These are phyloP conservation scores for Meriones psammophilus DNA, from an alignment of 2,797 vertebrate species.

Conservation along the genomic window DNA sequence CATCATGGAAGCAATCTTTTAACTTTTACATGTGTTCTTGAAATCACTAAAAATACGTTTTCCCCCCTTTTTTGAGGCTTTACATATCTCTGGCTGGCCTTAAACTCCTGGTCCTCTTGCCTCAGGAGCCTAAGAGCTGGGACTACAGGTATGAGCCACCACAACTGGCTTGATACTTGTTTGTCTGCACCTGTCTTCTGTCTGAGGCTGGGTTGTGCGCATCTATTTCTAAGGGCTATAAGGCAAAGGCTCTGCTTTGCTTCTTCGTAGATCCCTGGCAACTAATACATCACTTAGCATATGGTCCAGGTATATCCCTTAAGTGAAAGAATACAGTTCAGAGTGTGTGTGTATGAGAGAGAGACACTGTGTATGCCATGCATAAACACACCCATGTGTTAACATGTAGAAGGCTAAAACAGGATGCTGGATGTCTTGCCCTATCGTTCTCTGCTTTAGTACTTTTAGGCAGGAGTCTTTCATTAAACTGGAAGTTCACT, in stretches of 20 bases:
- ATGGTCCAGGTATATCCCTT: neutral
- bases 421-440: neutral
- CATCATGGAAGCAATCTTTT: neutral
- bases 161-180: neutral
- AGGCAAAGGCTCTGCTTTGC: neutral
- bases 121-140: neutral
- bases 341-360: neutral
- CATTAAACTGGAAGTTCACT: neutral
- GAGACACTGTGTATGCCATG: neutral
- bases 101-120: neutral
- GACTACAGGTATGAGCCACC: neutral
- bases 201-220: neutral
- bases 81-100: neutral
- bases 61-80: neutral
- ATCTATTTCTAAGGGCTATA: neutral
- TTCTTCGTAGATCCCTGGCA: neutral
- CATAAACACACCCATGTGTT: neutral
- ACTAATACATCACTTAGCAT: neutral
- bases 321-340: neutral
- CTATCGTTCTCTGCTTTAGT: neutral
- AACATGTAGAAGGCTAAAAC: neutral
- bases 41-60: neutral
- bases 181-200: neutral
- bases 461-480: neutral
- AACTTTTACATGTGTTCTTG: slow-evolving; percentile 5